Base-by-base conservation (phyloP, 1,140 invertebrate species). In the Andrena cerasifolii region DNA sequence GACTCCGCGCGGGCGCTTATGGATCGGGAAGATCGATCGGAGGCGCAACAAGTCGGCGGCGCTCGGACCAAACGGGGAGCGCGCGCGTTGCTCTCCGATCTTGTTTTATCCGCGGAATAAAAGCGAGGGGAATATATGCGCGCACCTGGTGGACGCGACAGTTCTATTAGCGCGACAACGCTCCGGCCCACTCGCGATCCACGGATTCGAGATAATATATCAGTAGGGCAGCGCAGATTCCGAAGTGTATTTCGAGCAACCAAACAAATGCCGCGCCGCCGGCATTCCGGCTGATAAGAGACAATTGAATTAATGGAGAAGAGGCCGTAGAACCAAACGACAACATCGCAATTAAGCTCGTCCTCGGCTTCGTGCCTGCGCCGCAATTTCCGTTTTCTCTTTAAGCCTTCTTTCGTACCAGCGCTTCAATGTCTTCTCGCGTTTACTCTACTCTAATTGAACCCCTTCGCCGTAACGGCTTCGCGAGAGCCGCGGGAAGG, bases 271-370 rank as follows among this genome's bases (percentile, higher is more conserved):
- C 66, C 72, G 18, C 8, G n/a, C 40, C 28, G 79, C 28, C 54
- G 68, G 66, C 78, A 80, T 84, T 80, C 82, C 68, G 77, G 43
- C 75, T 84, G 83, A 89, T 88, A 85, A 87, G 66, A 80, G 75
- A 76, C 82, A 87, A 89, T 87, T 87, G 71, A 88, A 87, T 88
- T 89, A 89, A 89, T 88, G 78, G 88, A 88, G 84, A 78, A 79
- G 84, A 89, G 87, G 81, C 85, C 86, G 59, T 85, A 89, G 76
- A 78, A 86, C 78, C 76, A 79, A 67, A 80, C 72, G 79, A 73
- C 78, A 83, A 79, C 63, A 79, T 24, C 63, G 78, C 80, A 86
- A 87, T 88, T 83, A 88, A 88, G 61, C 66, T 59, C 72, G 79
- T 65, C 82, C 82, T 78, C 56, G 66, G 40, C 36, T 70, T 49